Evolutionary conservation across 2,888 invertebrate species (phyloP), one percentile per base, ranked within the genome.

Genomic region (Agrilus cyanescens): DNA sequence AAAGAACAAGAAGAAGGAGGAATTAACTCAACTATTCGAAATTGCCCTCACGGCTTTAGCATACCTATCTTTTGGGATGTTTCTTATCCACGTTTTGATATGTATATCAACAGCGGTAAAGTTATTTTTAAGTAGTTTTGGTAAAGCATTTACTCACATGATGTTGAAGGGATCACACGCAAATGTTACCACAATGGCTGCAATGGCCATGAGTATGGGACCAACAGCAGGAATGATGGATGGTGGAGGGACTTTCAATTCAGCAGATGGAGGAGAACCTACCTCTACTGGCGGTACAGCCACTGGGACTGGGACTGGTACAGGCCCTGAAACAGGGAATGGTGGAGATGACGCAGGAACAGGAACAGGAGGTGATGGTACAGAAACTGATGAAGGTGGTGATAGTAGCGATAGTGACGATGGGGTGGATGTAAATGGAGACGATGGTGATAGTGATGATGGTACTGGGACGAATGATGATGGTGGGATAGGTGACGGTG

Each of bases 21-120:
- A 78, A 1, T 61, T 86, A 16, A 75, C 75, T 8, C 82, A 87
- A 53, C 72, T 88, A 32, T 84, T 85, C 53, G 86, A 88, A 46
- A 78, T 87, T 46, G 85, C 85, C 0, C 68, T 87, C 16, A 87
- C 87, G 0, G 85, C 85, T 1, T 71, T 88, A 31, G 87, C 87
- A 0, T 87, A 83, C 57, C 62, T 87, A 8, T 82, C 86, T 0
- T 88, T 88, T 54, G 85, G 84, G 25, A 76, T 85, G 70, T 88
- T 88, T 53, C 70, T 84, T 12, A 70, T 87, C 36, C 85, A 88
- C 61, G 76, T 87, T 12, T 70, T 86, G 7, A 81, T 87, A 80
- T 82, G 83, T 57, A 78, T 84, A 38, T 74, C 77, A 1, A 57
- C 58, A 53, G 70, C 71, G 68, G 56, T 48, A 33, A 46, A 43